phyloP scores from a whole-genome alignment of 2,113 vertebrate genomes.

The Aldabrachelys gigantea region DNA sequence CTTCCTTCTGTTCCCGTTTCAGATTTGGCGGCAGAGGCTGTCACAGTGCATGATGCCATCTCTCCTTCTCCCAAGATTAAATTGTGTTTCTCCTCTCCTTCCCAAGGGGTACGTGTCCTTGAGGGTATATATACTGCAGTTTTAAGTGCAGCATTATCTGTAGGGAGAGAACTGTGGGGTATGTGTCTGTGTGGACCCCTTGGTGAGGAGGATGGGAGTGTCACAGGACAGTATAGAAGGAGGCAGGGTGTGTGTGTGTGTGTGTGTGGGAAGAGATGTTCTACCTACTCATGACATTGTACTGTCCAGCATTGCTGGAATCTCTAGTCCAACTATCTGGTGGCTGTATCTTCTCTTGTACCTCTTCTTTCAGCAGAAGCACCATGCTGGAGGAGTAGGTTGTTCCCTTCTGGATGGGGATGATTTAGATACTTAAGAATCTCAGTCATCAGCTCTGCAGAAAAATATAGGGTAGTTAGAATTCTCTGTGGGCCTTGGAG shows the following conservation, averaged over 20 bases:
- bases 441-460: background rate
- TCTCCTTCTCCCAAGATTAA: background rate
- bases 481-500: background rate
- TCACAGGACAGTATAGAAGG: accelerated
- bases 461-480: background rate
- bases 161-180: background rate
- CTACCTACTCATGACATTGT: background rate
- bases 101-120: background rate
- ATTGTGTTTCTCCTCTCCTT: background rate
- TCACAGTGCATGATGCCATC: background rate
- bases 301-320: accelerated
- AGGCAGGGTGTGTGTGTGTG: too few species aligned
- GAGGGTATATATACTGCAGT: background rate
- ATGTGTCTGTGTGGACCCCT: background rate
- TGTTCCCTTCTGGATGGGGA: background rate
- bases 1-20: background rate
- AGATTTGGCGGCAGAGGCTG: background rate
- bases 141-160: background rate
- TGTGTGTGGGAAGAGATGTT: accelerated
- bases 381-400: background rate
- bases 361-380: background rate
- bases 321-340: accelerated
- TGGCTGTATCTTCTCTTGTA: accelerated
- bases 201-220: background rate
- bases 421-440: background rate